These are phyloP conservation scores for Copidosoma floridanum DNA, from an alignment of 1,140 invertebrate genomes.

Conservation along the genomic window DNA sequence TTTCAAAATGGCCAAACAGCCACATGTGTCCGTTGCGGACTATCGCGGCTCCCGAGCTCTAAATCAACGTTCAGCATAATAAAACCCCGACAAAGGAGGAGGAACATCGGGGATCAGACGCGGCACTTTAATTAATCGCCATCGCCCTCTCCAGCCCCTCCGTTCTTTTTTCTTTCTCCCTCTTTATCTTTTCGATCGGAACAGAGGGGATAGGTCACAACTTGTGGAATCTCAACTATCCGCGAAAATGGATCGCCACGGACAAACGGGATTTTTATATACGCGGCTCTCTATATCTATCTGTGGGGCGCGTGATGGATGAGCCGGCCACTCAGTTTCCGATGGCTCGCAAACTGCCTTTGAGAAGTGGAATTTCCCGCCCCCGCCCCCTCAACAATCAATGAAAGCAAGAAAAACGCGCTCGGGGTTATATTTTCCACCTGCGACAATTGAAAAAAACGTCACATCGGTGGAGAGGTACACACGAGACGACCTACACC, in stretches of 20 bases:
- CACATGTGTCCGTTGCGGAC: no score
- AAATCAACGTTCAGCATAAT: slow-evolving; percentile 54
- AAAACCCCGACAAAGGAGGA: slow-evolving; percentile 46
- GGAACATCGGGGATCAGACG: slow-evolving; percentile 17
- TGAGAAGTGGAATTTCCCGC: no score
- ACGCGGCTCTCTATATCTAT: not conserved
- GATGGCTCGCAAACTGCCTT: not conserved
- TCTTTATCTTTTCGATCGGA: no score
- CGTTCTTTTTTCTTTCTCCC: no score
- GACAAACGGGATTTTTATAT: slow-evolving; percentile 1
- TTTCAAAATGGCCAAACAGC: no score
- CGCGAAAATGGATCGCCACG: not conserved
- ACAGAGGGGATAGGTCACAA: no score
- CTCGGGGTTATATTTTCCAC: not conserved
- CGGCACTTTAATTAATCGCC: slow-evolving; percentile 45
- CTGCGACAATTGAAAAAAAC: no score
- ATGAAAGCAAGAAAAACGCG: not conserved
- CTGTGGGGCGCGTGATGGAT: not conserved
- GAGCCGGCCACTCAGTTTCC: not conserved
- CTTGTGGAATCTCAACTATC: no score
- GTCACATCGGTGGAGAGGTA: no score
- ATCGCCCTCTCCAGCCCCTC: slow-evolving; percentile 17
- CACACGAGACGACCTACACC: no score
- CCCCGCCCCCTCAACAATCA: no score
- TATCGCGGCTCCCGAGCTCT: slow-evolving; percentile 43